These are phyloP conservation scores for Onychomys torridus DNA, from an alignment of 2,797 vertebrate species.

Conservation along the genomic window DNA sequence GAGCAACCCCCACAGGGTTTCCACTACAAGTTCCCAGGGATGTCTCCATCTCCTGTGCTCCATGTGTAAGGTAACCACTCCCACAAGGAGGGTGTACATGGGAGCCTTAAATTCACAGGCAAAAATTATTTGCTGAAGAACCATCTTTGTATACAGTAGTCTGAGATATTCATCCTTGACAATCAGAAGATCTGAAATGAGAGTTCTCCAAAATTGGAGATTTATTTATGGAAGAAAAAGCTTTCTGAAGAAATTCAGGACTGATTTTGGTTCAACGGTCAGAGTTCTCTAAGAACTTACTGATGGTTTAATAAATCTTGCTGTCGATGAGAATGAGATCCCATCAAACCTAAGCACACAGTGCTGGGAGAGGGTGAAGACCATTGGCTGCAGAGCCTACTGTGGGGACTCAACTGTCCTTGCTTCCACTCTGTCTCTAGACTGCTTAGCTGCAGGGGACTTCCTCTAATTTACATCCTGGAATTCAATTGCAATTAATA, in stretches of 20 bases:
- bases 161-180: not conserved
- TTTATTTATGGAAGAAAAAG: not conserved
- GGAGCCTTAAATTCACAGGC: not conserved
- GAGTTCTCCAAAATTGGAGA: rapidly evolving
- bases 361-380: rapidly evolving
- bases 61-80: rapidly evolving
- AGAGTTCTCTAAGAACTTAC: not conserved
- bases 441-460: rapidly evolving
- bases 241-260: not conserved
- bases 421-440: rapidly evolving
- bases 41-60: not conserved
- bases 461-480: not conserved
- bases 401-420: rapidly evolving
- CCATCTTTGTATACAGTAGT: not conserved
- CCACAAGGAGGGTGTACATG: not conserved
- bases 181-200: not conserved
- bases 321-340: not conserved
- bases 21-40: too few relatives aligned
- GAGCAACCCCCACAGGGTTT: not conserved
- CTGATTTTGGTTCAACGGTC: not conserved
- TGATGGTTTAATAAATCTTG: not conserved
- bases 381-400: rapidly evolving
- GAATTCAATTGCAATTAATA: not conserved
- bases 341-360: not conserved
- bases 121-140: not conserved